Evolutionary conservation across 2,797 vertebrate genomes (phyloP).

Genomic region (Lagocephalus sceleratus): DNA sequence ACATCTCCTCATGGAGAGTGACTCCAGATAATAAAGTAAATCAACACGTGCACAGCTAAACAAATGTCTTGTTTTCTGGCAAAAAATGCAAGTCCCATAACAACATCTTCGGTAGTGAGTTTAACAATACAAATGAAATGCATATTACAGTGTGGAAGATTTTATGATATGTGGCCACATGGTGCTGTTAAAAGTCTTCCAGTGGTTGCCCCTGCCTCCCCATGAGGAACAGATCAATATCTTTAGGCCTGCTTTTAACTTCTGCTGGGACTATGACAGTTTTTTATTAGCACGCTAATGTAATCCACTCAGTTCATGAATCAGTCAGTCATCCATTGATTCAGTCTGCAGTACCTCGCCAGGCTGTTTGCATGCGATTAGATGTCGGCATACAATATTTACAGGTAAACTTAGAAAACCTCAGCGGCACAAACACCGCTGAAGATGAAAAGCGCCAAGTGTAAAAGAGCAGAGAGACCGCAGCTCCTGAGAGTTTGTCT

Average conservation of each 20-base stretch:
- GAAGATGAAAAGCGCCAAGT: too few species aligned
- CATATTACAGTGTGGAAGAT: neutral
- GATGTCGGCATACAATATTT: neutral
- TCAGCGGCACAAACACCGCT: too few species aligned
- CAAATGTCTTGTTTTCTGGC: too few species aligned
- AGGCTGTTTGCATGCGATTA: neutral
- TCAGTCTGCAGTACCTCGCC: constrained; percentile 2
- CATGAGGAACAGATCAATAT: constrained; percentile 35
- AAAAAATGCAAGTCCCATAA: too few species aligned
- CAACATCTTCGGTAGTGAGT: neutral
- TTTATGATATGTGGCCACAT: neutral
- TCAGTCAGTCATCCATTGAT: constrained; percentile 27
- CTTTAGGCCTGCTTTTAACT: constrained; percentile 9
- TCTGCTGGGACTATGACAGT: constrained; percentile 28
- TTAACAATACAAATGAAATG: neutral
- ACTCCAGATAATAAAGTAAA: neutral
- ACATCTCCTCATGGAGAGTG: neutral
- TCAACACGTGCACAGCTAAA: neutral
- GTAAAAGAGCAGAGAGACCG: too few species aligned
- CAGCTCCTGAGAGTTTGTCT: too few species aligned
- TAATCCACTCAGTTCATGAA: constrained; percentile 22
- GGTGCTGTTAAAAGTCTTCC: neutral
- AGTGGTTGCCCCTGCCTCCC: neutral
- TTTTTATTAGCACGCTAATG: constrained; percentile 36
- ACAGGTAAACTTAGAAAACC: too few species aligned